Conservation (phyloP, 2,113 vertebrate genomes). For the Tetraodon nigroviridis region DNA sequence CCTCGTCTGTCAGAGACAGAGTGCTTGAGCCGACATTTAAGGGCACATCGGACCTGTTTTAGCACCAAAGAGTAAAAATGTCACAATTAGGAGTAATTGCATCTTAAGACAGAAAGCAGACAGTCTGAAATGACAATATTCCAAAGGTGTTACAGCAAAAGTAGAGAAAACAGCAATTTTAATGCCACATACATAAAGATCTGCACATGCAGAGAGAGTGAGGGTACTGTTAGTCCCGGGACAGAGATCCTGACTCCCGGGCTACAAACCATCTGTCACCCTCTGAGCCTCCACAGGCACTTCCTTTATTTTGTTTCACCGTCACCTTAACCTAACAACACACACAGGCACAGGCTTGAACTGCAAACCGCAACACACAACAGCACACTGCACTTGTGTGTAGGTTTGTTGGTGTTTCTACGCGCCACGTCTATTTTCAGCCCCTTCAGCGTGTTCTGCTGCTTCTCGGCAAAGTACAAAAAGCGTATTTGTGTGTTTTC, state of each 20-base stretch:
- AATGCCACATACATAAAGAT: background rate
- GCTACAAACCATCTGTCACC: conserved; percentile 73
- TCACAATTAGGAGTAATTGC: conserved; percentile 39
- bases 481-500: conserved; percentile 14
- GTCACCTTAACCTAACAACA: conserved; percentile 35
- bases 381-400: conserved; percentile 11
- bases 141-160: background rate
- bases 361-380: conserved; percentile 7
- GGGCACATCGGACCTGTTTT: conserved; percentile 54
- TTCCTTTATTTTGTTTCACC: conserved; percentile 43
- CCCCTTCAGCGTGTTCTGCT: conserved; percentile 7
- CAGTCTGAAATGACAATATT: conserved; percentile 30
- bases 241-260: conserved; percentile 65
- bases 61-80: conserved; percentile 47
- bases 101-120: conserved; percentile 22
- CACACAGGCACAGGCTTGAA: conserved; percentile 15
- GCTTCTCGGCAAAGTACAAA: conserved; percentile 11
- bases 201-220: conserved; percentile 6
- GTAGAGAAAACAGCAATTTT: no score
- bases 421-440: conserved; percentile 44
- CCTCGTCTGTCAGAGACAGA: conserved; percentile 41
- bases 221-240: conserved; percentile 30
- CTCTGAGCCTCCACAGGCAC: conserved; percentile 69
- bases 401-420: conserved; percentile 1
- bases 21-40: conserved; percentile 52